Evolutionary conservation across 2,888 invertebrate species (phyloP).

Genomic region (Salpingus planirostris): DNA sequence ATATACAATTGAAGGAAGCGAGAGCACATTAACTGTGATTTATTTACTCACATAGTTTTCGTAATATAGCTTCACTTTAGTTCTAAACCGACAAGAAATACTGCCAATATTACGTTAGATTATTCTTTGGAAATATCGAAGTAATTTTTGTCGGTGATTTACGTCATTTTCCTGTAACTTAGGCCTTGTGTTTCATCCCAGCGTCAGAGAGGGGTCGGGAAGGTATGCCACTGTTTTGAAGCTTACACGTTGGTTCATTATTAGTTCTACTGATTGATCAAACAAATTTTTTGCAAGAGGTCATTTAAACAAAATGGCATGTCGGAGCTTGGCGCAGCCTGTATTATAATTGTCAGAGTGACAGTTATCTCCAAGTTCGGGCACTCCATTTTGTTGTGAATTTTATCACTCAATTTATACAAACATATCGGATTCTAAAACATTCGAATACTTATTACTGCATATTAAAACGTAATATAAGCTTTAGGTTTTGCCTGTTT

Average conservation of each 20-base stretch:
- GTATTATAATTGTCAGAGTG: too few relatives aligned
- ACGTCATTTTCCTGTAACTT: conserved; percentile 31
- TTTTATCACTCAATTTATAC: conserved; percentile 9
- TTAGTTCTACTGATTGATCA: conserved; percentile 14
- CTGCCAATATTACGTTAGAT: not conserved
- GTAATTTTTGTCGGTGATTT: conserved; percentile 3
- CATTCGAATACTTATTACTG: too few relatives aligned
- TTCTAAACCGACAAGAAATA: conserved; percentile 1
- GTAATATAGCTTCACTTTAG: conserved; percentile 12
- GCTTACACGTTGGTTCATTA: conserved; percentile 28
- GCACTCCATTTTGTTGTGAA: too few relatives aligned
- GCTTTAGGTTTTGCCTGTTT: conserved; percentile 18
- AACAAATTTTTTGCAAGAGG: too few relatives aligned
- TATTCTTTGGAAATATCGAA: not conserved
- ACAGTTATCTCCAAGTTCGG: too few relatives aligned
- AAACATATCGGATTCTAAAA: conserved; percentile 5
- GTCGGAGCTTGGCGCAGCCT: too few relatives aligned
- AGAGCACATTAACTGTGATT: conserved; percentile 11
- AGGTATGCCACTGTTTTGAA: conserved; percentile 42
- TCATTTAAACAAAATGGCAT: too few relatives aligned
- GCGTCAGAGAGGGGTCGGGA: conserved; percentile 54
- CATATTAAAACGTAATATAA: conserved; percentile 2
- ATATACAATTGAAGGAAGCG: conserved; percentile 1
- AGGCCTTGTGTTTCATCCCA: conserved; percentile 49
- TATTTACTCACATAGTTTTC: conserved; percentile 10